A percentile compares a stretch with the other conserved stretches of the same genome.
These are phyloP conservation scores for Myiothlypis chrysogaster DNA, from an alignment of 2,797 vertebrate genomes.

Conservation along the genomic window DNA sequence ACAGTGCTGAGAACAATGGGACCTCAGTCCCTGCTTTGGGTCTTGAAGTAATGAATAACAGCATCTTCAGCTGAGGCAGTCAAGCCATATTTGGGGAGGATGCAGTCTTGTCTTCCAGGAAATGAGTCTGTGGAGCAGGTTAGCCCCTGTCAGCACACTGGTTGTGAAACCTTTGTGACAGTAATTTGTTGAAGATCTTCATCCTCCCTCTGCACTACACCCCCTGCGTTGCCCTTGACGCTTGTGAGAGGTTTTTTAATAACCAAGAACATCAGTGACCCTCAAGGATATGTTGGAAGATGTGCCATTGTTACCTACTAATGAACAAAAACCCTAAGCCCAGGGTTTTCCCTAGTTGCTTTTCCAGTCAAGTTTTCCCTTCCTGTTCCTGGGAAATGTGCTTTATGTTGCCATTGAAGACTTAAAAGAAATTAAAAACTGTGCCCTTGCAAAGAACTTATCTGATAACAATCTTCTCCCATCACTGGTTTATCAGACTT, in stretches of 20 bases:
- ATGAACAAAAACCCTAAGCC: not conserved
- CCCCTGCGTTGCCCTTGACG: not conserved
- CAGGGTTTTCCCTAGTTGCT: not conserved
- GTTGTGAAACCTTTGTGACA: not conserved
- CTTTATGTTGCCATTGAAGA: not conserved
- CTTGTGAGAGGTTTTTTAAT: not conserved
- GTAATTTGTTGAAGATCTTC: not conserved
- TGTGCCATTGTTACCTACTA: not conserved
- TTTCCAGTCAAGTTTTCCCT: not conserved
- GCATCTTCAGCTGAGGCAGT: conserved; percentile 26
- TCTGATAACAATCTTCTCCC: conserved; percentile 17
- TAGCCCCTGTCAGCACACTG: not conserved
- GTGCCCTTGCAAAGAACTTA: conserved; percentile 18
- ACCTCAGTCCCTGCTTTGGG: not conserved
- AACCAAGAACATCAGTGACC: not conserved
- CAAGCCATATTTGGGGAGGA: not conserved
- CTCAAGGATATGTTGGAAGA: not conserved
- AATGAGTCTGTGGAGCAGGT: not conserved
- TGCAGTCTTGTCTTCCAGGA: not conserved
- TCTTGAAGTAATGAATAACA: conserved; percentile 40
- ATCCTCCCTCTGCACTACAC: not conserved
- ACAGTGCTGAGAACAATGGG: not conserved
- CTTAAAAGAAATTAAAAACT: not conserved
- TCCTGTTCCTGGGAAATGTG: not conserved
- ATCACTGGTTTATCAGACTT: conserved; percentile 32